Evolutionary conservation across 1,140 invertebrate genomes (phyloP).

Genomic region (Bilobella aurantiaca): DNA sequence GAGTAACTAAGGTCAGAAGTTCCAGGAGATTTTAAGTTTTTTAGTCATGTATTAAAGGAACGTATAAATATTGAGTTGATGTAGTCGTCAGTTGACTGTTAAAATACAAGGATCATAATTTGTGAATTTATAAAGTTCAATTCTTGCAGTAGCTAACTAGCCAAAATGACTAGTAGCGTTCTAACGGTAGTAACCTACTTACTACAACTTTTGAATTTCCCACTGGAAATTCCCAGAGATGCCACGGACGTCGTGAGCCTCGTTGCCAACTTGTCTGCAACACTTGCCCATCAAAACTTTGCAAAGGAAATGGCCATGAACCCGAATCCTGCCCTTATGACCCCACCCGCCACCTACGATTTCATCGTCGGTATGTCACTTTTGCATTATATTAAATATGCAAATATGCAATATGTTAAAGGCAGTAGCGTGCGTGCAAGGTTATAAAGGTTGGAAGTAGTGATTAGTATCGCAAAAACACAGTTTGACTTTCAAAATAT

Average conservation of each 20-base stretch:
- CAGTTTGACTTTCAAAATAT: too few species aligned
- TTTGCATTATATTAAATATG: background rate
- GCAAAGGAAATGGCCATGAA: background rate
- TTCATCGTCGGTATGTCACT: background rate
- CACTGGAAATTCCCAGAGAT: background rate
- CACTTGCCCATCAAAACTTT: background rate
- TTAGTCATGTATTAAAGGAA: too few species aligned
- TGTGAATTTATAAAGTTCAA: background rate
- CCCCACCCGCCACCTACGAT: background rate
- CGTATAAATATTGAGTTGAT: too few species aligned
- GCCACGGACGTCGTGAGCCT: background rate
- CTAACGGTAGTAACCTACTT: background rate
- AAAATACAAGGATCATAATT: background rate
- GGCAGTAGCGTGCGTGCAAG: too few species aligned
- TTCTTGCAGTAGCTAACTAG: background rate
- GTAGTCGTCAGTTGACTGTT: background rate
- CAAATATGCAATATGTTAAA: background rate
- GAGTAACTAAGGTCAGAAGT: too few species aligned
- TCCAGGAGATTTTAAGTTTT: too few species aligned
- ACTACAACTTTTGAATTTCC: background rate
- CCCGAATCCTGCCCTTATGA: background rate
- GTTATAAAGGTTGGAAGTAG: too few species aligned
- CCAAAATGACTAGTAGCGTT: background rate
- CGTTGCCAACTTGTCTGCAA: background rate
- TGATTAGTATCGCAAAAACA: too few species aligned